These are phyloP conservation scores for Mechanitis messenoides DNA, from an alignment of 2,888 invertebrate species.

Conservation along the genomic window DNA sequence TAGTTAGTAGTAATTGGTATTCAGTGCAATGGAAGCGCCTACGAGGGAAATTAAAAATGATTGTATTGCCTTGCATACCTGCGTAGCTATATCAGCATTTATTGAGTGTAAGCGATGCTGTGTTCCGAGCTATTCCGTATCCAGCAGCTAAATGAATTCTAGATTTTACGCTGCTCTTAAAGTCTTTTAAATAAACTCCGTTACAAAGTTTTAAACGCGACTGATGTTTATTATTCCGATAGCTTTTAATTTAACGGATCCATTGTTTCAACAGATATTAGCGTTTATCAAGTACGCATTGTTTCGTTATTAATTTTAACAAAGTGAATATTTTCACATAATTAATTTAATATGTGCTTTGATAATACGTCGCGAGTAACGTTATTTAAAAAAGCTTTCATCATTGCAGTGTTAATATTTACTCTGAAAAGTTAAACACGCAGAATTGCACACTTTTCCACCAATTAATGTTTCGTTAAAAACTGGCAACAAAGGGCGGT, in stretches of 20 bases:
- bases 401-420: slow-evolving; percentile 63
- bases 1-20: slow-evolving; percentile 67
- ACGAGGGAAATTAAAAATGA: slow-evolving; percentile 65
- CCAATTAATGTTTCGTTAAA: slow-evolving; percentile 68
- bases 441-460: slow-evolving; percentile 67
- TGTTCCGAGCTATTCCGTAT: slow-evolving; percentile 19
- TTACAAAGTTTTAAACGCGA: neutral
- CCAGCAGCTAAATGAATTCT: slow-evolving; percentile 10
- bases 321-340: slow-evolving; percentile 7
- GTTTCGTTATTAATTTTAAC: slow-evolving; percentile 8
- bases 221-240: slow-evolving; percentile 8
- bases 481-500: slow-evolving; percentile 59
- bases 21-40: slow-evolving; percentile 56
- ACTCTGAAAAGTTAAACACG: slow-evolving; percentile 60
- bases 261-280: neutral
- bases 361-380: slow-evolving; percentile 10
- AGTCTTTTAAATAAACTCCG: neutral
- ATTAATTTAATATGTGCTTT: slow-evolving; percentile 8
- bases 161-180: neutral
- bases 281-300: neutral
- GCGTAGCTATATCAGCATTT: slow-evolving; percentile 29
- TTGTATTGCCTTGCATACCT: slow-evolving; percentile 49
- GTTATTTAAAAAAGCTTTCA: slow-evolving; percentile 15
- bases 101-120: slow-evolving; percentile 30
- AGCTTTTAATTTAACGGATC: slow-evolving; percentile 7